Base-by-base conservation (phyloP, 2,797 vertebrate species). In the Odontamblyopus lacepedii region DNA sequence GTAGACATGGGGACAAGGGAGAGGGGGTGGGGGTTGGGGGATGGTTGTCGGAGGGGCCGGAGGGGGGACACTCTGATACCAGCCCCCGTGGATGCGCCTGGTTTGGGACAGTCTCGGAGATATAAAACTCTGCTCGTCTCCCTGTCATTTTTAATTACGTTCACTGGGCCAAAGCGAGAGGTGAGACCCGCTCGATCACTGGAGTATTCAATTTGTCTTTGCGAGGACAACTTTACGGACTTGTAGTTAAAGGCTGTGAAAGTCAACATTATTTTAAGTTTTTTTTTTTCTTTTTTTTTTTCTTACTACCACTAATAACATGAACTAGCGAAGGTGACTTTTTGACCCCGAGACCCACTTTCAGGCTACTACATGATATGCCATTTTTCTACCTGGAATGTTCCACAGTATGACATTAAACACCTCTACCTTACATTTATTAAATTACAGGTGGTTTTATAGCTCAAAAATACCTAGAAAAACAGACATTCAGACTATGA, bases 41-140 rank as follows among this genome's bases (percentile, higher is more conserved):
- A 78, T 88, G 85, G 76, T 75, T 80, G 35, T 38, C 27, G 61
- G 61, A 63, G 35, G 66, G 82, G 75, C 78, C 70, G 74, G 76
- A 77, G 80, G 83, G 77, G 74, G 70, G 76, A 71, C 74, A 72
- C 41, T 76, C 78, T 35, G n/a, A 2, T n/a, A 38, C 35, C 55
- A 48, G 29, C 79, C 74, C 78, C 74, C 13, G 59, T 71, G 70
- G 81, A 78, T 70, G 18, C 29, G 65, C 66, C 74, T 75, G 73
- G 70, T 80, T 86, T 69, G 73, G 72, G 78, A 60, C 66, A 75
- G 78, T 81, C 94, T 96, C 95, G 95, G 93, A 95, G 93, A 92
- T 93, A 93, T 90, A 88, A 81, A 92, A 93, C 95, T 93, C 91
- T 88, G 94, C 95, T 92, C 92, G 90, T 94, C 92, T 91, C 83